Base-by-base conservation (phyloP, 1,140 invertebrate species). In the Drosophila biarmipes region DNA sequence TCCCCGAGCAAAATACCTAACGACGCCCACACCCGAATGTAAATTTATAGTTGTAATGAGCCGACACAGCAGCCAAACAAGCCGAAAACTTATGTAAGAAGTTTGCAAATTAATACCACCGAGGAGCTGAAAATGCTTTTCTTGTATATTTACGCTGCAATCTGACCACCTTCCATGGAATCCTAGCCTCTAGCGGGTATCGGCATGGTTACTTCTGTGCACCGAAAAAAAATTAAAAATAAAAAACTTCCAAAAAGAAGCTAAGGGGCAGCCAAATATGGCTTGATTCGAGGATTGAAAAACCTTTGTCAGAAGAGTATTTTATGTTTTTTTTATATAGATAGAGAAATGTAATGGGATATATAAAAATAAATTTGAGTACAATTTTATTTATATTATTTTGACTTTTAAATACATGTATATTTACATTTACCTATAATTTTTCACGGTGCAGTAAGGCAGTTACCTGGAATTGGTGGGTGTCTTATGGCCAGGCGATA, bases 401-500 rank as follows among this genome's bases (percentile, higher is more conserved):
- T n/a, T n/a, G n/a, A n/a, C n/a, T n/a, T n/a, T n/a, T n/a, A n/a
- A n/a, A n/a, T n/a, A n/a, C n/a, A n/a, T n/a, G n/a, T n/a, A n/a
- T n/a, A n/a, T n/a, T n/a, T n/a, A n/a, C n/a, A n/a, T n/a, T n/a
- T n/a, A n/a, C n/a, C n/a, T n/a, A n/a, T 24, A 24, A 24, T 24
- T 24, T 24, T 24, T 5, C 3, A 3, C 24, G 3, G 24, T 24
- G 24, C 62, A 59, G n/a, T 17, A 51, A 63, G 46, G 46, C 45
- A 21, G 52, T 72, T 68, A 69, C 40, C 24, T 43, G 31, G 42
- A 55, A 51, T 63, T 73, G 52, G 73, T 75, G 73, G 61, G 73
- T 73, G 61, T 75, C 61, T 67, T 75, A 43, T 54, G 53, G 37
- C 73, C 42, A 35, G 51, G 35, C 48, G 73, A 75, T 75, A 75